Base-by-base conservation (phyloP, 2,888 invertebrate genomes). In the Notodonta dromedarius region DNA sequence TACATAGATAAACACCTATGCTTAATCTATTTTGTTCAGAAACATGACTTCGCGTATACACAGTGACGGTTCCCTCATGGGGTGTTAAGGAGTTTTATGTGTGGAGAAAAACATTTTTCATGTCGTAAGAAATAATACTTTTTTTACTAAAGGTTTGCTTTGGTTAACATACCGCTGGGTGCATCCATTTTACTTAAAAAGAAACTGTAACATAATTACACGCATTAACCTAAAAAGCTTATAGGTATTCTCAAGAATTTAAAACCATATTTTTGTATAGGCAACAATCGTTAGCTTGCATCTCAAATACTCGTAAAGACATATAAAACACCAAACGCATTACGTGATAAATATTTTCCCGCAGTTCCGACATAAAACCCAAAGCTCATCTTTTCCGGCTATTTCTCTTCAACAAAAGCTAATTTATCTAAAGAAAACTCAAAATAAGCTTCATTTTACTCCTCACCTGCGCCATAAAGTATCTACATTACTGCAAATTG, bases 401-500 rank as follows among this genome's bases (percentile, higher is more conserved):
- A 68, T 76, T 73, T 54, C 55, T 44, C 48, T 44, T 50, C 44
- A 50, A 65, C 66, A 69, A 74, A 59, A 67, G 65, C 65, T 73
- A 73, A 73, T 77, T 72, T 75, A 71, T 69, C 74, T 65, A 66
- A 71, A 55, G 63, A 59, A 60, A 67, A 71, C 62, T 39, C 69
- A 72, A 74, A 76, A 77, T 77, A 76, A 77, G 71, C 71, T 71
- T 66, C 67, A 72, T 75, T 80, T 72, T 74, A 67, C 69, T 75
- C 73, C 68, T 69, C 74, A 79, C 77, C 76, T 78, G 70, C 71
- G 60, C 71, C 67, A 73, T 80, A 78, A 82, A 83, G 82, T 79
- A 80, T 74, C 82, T 79, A 82, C 80, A 85, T 86, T 86, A 88
- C 80, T 84, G 83, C 83, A 84, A 85, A 87, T 86, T 85, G 84